Percentiles rank a stretch among this genome's conserved stretches.
phyloP scores from a whole-genome alignment of 2,888 invertebrate genomes.

The Spodoptera exigua region DNA sequence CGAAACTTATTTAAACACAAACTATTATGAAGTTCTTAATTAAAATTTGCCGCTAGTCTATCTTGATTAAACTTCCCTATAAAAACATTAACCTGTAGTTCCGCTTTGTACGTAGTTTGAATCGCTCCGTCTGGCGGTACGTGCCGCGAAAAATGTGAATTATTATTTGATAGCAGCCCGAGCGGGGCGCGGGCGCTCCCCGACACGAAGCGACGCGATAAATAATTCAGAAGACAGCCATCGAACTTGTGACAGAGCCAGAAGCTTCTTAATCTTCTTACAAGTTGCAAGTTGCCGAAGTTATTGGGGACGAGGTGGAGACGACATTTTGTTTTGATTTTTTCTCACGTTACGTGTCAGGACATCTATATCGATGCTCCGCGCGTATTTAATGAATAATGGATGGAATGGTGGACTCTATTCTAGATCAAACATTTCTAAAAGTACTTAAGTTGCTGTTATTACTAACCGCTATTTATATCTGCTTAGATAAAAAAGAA shows the following conservation, averaged over 20 bases:
- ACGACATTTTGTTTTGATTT: constrained; percentile 39
- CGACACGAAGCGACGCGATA: constrained; percentile 42
- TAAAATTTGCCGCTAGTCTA: too few relatives aligned
- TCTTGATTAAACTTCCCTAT: constrained; percentile 19
- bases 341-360: constrained; percentile 12
- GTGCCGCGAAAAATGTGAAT: constrained; percentile 30
- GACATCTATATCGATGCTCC: constrained; percentile 1
- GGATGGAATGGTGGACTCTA: background rate
- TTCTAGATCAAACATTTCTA: too few relatives aligned
- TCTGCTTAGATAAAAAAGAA: too few relatives aligned
- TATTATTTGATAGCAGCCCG: constrained; percentile 37
- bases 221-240: constrained; percentile 55
- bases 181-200: constrained; percentile 6
- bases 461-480: too few relatives aligned
- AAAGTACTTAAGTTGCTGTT: too few relatives aligned
- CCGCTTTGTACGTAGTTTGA: constrained; percentile 11
- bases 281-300: constrained; percentile 49
- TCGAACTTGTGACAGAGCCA: constrained; percentile 46
- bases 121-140: constrained; percentile 6
- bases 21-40: too few relatives aligned
- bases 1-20: too few relatives aligned
- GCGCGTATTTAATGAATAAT: background rate
- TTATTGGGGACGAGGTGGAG: constrained; percentile 40
- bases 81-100: constrained; percentile 19
- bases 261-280: constrained; percentile 55